Evolutionary conservation across 2,797 vertebrate genomes (phyloP).

Genomic region (Thunnus albacares): DNA sequence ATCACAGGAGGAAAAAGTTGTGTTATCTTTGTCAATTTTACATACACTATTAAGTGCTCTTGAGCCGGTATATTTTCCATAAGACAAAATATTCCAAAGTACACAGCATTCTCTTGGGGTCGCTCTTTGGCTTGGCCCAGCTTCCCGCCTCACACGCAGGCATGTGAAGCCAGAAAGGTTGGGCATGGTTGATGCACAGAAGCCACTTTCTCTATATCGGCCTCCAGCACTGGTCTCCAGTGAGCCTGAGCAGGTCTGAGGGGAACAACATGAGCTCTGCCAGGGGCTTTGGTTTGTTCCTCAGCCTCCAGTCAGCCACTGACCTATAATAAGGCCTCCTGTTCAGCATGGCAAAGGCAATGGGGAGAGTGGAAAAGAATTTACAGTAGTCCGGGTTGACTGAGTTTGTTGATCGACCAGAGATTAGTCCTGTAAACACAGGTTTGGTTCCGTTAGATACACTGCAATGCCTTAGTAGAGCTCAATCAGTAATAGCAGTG

Average conservation of each 20-base stretch:
- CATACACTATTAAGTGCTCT: constrained; percentile 63
- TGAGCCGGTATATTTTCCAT: constrained; percentile 71
- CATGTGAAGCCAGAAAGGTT: constrained; percentile 68
- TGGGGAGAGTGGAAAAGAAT: constrained; percentile 66
- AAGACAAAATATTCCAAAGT: constrained; percentile 71
- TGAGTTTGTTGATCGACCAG: constrained; percentile 73
- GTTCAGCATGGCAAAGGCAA: constrained; percentile 69
- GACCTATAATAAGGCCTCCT: constrained; percentile 77
- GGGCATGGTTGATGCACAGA: constrained; percentile 79
- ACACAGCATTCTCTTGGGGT: constrained; percentile 73
- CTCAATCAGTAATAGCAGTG: constrained; percentile 41
- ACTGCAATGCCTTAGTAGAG: constrained; percentile 19
- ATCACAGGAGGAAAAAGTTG: constrained; percentile 32
- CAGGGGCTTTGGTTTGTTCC: constrained; percentile 74
- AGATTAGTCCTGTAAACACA: constrained; percentile 65
- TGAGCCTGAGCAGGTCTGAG: constrained; percentile 74
- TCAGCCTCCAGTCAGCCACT: constrained; percentile 61
- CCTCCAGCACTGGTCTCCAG: constrained; percentile 78
- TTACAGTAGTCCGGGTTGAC: constrained; percentile 63
- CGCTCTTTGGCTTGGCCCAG: constrained; percentile 82
- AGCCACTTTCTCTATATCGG: constrained; percentile 81
- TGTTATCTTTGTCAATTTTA: constrained; percentile 68
- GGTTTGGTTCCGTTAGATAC: constrained; percentile 47
- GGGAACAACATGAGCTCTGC: constrained; percentile 76
- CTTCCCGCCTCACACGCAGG: constrained; percentile 70